Evolutionary conservation across 2,888 invertebrate genomes (phyloP).

Genomic region (Sceliomorpha sp.): DNA sequence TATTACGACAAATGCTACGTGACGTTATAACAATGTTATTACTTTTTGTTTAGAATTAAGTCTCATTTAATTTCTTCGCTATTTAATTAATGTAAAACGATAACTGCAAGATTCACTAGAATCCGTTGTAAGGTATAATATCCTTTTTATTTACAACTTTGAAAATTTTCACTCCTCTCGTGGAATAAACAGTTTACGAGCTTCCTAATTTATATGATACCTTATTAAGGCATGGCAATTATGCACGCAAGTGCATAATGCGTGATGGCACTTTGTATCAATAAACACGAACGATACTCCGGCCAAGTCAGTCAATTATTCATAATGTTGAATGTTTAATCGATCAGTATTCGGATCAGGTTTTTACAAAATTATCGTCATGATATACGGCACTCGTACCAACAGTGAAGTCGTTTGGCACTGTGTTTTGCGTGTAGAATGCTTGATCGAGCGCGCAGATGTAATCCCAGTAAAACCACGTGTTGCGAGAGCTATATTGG

Average conservation of each 20-base stretch:
- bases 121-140: too few species aligned
- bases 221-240: too few species aligned
- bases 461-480: slow-evolving; percentile 58
- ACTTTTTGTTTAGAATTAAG: too few species aligned
- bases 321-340: slow-evolving; percentile 28
- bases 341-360: slow-evolving; percentile 30
- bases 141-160: too few species aligned
- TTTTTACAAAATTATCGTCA: slow-evolving; percentile 17
- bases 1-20: too few species aligned
- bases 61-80: too few species aligned
- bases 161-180: too few species aligned
- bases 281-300: slow-evolving; percentile 23
- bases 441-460: slow-evolving; percentile 68
- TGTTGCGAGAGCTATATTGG: slow-evolving; percentile 57
- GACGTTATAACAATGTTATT: too few species aligned
- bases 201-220: too few species aligned
- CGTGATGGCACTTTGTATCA: slow-evolving; percentile 10
- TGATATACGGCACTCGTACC: slow-evolving; percentile 37
- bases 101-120: too few species aligned
- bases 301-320: slow-evolving; percentile 34
- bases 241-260: slow-evolving; percentile 20
- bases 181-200: too few species aligned
- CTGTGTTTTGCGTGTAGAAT: slow-evolving; percentile 68
- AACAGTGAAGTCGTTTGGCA: slow-evolving; percentile 54
- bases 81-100: too few species aligned